Conservation (phyloP, 2,113 vertebrate species). For the crab-eating macaque (Macaca fascicularis) region DNA sequence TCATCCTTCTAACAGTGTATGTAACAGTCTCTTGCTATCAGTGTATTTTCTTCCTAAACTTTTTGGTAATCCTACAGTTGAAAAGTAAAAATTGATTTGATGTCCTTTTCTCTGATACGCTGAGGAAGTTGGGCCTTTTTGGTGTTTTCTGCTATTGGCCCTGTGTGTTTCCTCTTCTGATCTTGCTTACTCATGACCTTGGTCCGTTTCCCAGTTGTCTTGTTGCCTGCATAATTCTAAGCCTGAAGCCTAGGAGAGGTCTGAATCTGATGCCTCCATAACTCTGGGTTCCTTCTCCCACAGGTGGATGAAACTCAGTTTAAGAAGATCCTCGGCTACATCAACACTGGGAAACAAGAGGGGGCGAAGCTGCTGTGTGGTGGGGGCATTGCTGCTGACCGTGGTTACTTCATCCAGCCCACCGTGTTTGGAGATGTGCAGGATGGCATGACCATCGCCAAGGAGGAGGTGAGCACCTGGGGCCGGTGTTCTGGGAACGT, state of each 20-base stretch:
- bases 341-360: slow-evolving; percentile 90
- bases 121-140: neutral
- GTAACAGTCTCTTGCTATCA: neutral
- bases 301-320: slow-evolving; percentile 96
- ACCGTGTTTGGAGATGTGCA: slow-evolving; percentile 95
- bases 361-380: slow-evolving; percentile 96
- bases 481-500: accelerated
- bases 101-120: neutral
- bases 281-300: neutral
- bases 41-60: neutral
- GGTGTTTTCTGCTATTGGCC: neutral
- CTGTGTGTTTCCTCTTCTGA: neutral
- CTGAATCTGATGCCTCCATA: neutral
- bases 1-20: neutral
- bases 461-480: slow-evolving; percentile 90
- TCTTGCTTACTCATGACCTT: neutral
- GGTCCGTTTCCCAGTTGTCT: neutral
- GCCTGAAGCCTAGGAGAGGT: neutral
- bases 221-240: neutral
- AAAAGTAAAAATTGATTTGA: neutral
- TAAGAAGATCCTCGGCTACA: slow-evolving; percentile 96
- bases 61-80: neutral
- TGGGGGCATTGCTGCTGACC: slow-evolving; percentile 91
- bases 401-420: slow-evolving; percentile 97
- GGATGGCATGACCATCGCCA: slow-evolving; percentile 95